Conservation (phyloP, 2,888 invertebrate species). For the Volucella zonaria region DNA sequence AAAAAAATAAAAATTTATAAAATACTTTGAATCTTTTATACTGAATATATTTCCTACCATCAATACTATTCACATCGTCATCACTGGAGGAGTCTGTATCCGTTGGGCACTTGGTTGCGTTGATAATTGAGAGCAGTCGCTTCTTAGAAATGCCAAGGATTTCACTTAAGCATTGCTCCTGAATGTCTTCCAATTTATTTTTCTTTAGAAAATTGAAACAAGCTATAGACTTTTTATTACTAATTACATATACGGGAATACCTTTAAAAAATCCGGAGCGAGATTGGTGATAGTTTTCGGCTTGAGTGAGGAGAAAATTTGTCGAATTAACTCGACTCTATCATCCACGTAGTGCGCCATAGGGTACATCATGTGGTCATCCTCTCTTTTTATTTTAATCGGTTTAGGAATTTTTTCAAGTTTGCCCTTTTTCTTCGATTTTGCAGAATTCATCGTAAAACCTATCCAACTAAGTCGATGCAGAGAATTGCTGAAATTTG, state of each 20-base stretch:
- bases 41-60: conserved; percentile 76
- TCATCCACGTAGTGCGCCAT: conserved; percentile 85
- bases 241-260: conserved; percentile 56
- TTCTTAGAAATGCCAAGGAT: conserved; percentile 86
- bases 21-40: background rate
- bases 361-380: conserved; percentile 83
- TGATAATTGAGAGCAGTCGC: conserved; percentile 84
- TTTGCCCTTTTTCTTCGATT: conserved; percentile 77
- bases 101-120: conserved; percentile 80
- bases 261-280: conserved; percentile 84
- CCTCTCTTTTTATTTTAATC: conserved; percentile 80
- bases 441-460: conserved; percentile 62
- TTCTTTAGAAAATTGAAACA: conserved; percentile 71
- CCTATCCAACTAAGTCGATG: background rate
- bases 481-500: background rate
- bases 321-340: conserved; percentile 85
- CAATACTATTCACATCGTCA: conserved; percentile 80
- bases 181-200: conserved; percentile 83
- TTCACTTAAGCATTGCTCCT: conserved; percentile 86
- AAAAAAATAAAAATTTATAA: conserved; percentile 21
- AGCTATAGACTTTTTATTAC: background rate
- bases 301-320: conserved; percentile 85
- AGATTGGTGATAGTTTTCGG: conserved; percentile 84
- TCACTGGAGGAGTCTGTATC: conserved; percentile 82
- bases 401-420: conserved; percentile 79